Conservation (phyloP, 2,113 vertebrate genomes). For the Athene cunicularia region DNA sequence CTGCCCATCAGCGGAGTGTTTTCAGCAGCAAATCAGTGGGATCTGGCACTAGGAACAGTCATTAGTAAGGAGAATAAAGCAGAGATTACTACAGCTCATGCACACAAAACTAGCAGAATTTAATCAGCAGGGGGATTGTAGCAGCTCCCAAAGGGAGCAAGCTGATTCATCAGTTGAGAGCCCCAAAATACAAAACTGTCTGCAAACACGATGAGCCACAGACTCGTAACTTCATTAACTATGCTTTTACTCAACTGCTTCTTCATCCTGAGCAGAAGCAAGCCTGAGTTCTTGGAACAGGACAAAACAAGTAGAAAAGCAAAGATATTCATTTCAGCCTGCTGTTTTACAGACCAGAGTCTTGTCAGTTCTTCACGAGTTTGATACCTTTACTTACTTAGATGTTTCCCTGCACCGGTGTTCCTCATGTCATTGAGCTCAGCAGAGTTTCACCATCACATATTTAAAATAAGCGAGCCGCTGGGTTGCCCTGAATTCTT, state of each 20-base stretch:
- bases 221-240: neutral
- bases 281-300: neutral
- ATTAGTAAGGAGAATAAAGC: neutral
- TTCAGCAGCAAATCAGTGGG: neutral
- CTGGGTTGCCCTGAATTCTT: neutral
- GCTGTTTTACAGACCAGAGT: neutral
- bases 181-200: neutral
- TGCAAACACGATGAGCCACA: neutral
- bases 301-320: neutral
- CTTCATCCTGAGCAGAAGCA: neutral
- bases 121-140: constrained; percentile 15
- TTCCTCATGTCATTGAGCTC: neutral
- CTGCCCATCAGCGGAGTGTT: neutral
- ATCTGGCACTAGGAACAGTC: neutral
- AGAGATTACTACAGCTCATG: constrained; percentile 35
- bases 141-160: constrained; percentile 6
- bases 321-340: neutral
- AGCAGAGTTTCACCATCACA: neutral
- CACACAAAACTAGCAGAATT: constrained; percentile 18
- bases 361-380: neutral
- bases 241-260: constrained; percentile 3
- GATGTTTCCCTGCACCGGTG: neutral
- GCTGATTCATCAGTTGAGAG: constrained; percentile 23
- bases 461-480: neutral
- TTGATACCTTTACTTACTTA: neutral